Evolutionary conservation across 2,797 vertebrate genomes (phyloP), one percentile per base, ranked within the genome.

Genomic region (Sitta carolinensis): DNA sequence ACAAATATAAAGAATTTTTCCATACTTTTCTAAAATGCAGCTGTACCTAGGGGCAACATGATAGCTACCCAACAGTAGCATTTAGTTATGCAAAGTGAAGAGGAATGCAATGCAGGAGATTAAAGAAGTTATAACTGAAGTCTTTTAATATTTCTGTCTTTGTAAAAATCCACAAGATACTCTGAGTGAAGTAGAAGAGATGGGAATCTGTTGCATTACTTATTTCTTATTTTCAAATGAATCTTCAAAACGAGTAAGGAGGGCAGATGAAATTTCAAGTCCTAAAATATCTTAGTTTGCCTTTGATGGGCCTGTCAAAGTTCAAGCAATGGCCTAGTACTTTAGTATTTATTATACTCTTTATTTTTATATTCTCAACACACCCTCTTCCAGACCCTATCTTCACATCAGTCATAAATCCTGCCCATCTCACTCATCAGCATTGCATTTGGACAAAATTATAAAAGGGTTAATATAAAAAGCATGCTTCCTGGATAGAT

Each of bases 401-500:
- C 84, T 95, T 94, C 52, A 73, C 57, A 88, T 50, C 25, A 50
- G 48, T 50, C 87, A 82, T 93, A 96, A 96, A 96, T 96, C 85
- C 78, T 61, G 66, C 76, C 67, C 83, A 91, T 90, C 83, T 89
- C 85, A 94, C 89, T 90, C 87, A 94, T 51, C 30, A 1, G 70
- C 43, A 67, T 61, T 67, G 74, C 93, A 96, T 96, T 94, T 96
- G 91, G 83, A 92, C 30, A 88, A 84, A 78, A 94, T 96, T 95
- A 94, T 67, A 93, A 82, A 96, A 88, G 80, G 74, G 87, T 95
- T 90, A 96, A 96, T 64, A 93, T 4, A 86, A 92, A 94, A 92
- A 73, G 43, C 73, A 76, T 91, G 79, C 34, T 76, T 76, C 52
- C 79, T 72, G 79, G 66, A 51, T 69, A 72, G 47, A 87, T 15